A percentile compares a stretch with the other conserved stretches of the same genome.
phyloP scores from a whole-genome alignment of 2,797 vertebrate genomes.

The Chromis chromis region DNA sequence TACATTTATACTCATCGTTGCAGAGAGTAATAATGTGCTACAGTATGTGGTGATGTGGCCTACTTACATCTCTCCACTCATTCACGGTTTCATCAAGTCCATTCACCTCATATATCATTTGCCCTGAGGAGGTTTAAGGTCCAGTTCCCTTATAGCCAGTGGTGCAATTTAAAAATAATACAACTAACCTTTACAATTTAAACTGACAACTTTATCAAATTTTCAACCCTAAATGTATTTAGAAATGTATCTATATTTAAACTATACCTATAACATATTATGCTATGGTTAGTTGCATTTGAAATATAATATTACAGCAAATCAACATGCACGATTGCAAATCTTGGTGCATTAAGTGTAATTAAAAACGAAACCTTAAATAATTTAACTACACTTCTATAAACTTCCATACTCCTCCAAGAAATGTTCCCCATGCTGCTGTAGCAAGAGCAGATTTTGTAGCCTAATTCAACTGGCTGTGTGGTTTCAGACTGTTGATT shows the following conservation, averaged over 20 bases:
- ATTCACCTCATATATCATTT: slow-evolving; percentile 21
- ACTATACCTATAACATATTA: neutral
- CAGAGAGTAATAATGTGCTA: slow-evolving; percentile 4
- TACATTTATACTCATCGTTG: neutral
- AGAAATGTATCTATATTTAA: too few species aligned
- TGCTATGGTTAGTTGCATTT: neutral
- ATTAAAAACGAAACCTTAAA: slow-evolving; percentile 8
- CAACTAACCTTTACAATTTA: neutral
- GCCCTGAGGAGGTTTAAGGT: slow-evolving; percentile 20
- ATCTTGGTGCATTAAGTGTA: neutral
- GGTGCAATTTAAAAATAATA: neutral
- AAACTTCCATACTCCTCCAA: slow-evolving; percentile 1
- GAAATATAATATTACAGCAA: slow-evolving; percentile 4
- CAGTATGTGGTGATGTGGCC: slow-evolving; percentile 13
- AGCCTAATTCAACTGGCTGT: slow-evolving; percentile 57
- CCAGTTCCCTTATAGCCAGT: slow-evolving; percentile 11
- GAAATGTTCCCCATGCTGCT: slow-evolving; percentile 21
- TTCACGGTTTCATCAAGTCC: slow-evolving; percentile 29
- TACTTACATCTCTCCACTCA: slow-evolving; percentile 30
- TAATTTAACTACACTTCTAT: slow-evolving; percentile 5
- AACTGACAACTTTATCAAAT: neutral
- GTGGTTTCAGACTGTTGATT: slow-evolving; percentile 61
- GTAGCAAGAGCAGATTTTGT: slow-evolving; percentile 21
- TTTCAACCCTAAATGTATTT: neutral
- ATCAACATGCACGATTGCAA: neutral